Evolutionary conservation across 2,888 invertebrate genomes (phyloP), one percentile per base, ranked within the genome.

Genomic region (Mayetiola destructor): DNA sequence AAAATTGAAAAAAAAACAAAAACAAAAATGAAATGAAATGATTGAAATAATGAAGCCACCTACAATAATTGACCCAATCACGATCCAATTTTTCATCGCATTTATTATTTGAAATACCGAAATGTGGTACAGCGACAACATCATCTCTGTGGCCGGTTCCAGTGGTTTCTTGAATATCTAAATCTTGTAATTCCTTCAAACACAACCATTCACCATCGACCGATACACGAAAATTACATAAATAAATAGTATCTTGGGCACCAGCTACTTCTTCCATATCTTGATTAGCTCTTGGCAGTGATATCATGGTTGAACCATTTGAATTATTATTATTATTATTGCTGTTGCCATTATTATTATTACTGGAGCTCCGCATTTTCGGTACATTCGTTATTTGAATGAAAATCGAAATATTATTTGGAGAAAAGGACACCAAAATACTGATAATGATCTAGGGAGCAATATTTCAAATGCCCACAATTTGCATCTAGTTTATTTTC

Each of bases 161-260:
- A 29, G 53, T 54, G 56, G 60, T 61, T 60, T 85, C 84, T 64
- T 84, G 85, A 78, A 85, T 82, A 67, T 90, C 89, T 68, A 93
- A 87, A 72, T 95, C 94, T 66, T 92, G 89, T 59, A 95, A 76
- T 71, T 95, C 94, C 70, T 92, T 89, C 58, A 95, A 76, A 69
- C 95, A 95, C 59, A 95, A 78, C 95, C 95, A 95, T 71, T 95
- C 95, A 59, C 95, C 95, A 67, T 95, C 94, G 42, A 95, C 95
- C 56, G 93, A 93, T 6, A 95, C 95, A 59, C 95, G 86, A 73
- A 95, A 95, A 73, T 95, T 95, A 76, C 95, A 95, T 71, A 95
- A 75, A 75, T 95, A 95, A 67, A 95, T 93, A 58, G 94, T 95
- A 72, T 95, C 94, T 74, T 93, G 91, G 53, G 92, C 93, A 64